phyloP scores from a whole-genome alignment of 2,888 invertebrate genomes.

The Limnephilus marmoratus region DNA sequence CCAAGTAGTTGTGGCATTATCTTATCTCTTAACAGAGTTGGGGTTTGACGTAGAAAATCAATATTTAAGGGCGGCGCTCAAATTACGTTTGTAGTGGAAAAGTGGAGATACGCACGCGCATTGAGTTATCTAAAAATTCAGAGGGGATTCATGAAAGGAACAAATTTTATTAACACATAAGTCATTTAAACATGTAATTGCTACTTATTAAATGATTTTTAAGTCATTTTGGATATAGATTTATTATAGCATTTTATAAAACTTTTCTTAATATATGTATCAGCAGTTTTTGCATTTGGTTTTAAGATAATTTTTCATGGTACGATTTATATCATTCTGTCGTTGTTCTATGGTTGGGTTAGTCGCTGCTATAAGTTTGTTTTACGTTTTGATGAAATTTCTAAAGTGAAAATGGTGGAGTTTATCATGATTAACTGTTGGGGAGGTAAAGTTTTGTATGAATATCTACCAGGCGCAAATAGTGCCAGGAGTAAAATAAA shows the following conservation, averaged over 20 bases:
- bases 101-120: not conserved
- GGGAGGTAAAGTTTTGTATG: slow-evolving; percentile 16
- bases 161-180: not conserved
- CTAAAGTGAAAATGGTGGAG: not conserved
- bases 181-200: not conserved
- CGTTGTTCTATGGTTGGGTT: not conserved
- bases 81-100: slow-evolving; percentile 32
- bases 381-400: not conserved
- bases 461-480: slow-evolving; percentile 47
- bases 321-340: not conserved
- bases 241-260: not conserved
- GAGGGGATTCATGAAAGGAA: not conserved
- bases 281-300: not conserved
- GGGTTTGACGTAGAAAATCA: slow-evolving; percentile 56
- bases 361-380: slow-evolving; percentile 21
- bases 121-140: not conserved
- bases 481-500: not conserved
- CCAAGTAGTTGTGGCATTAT: not conserved
- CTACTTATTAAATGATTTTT: not conserved
- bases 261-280: not conserved
- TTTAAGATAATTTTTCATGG: not conserved
- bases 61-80: slow-evolving; percentile 62
- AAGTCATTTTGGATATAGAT: not conserved
- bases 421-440: not conserved
- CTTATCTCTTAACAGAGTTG: not conserved